phyloP scores from a whole-genome alignment of 2,113 vertebrate genomes.

The Motacilla tschutschensis region DNA sequence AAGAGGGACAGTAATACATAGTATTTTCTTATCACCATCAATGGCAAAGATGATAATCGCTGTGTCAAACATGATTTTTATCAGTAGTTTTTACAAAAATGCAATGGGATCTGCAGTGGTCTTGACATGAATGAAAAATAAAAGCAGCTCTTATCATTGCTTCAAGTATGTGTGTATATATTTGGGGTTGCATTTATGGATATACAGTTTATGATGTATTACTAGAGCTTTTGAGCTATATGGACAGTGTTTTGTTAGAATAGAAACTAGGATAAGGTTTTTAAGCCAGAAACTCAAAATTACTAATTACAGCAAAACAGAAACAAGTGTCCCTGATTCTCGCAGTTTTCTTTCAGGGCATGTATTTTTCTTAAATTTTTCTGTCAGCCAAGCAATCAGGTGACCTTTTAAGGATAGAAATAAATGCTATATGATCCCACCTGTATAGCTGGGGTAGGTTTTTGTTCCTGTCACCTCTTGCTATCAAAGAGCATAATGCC shows the following conservation, averaged over 20 bases:
- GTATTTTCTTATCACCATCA: not conserved
- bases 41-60: not conserved
- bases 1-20: not conserved
- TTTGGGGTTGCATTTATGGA: not conserved
- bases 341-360: not conserved
- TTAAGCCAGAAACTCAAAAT: not conserved
- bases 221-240: not conserved
- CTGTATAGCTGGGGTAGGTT: not conserved
- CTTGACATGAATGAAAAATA: not conserved
- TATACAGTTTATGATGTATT: not conserved
- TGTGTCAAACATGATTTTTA: not conserved
- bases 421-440: not conserved
- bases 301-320: not conserved
- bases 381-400: not conserved
- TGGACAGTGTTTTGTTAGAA: not conserved
- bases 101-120: not conserved
- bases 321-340: not conserved
- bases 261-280: not conserved
- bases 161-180: not conserved
- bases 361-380: not conserved
- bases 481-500: not conserved
- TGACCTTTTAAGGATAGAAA: not conserved
- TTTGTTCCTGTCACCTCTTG: not conserved
- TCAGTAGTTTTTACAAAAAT: not conserved
- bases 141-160: not conserved